Evolutionary conservation across 2,888 invertebrate species (phyloP), one percentile per base, ranked within the genome.

Genomic region (Lasioglossum villosulum): DNA sequence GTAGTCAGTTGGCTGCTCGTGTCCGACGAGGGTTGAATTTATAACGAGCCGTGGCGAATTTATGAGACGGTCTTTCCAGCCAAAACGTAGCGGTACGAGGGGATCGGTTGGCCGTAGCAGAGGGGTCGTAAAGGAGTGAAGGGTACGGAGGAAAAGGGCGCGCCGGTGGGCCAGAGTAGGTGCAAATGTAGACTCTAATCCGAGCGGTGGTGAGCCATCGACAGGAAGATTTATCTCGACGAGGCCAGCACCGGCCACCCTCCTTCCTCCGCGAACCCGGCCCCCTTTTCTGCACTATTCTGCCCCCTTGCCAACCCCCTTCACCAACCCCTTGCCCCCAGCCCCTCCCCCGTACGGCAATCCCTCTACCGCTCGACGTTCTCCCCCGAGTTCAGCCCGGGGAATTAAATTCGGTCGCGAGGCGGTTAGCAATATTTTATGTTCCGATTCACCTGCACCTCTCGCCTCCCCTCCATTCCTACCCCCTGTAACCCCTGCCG

Each of bases 171-270:
- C 79, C 80, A 83, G 89, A 90, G 91, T 92, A 93, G 92, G 94
- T 93, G 94, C 92, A 93, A 94, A 94, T 94, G 94, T 93, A 91
- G 94, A 94, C 93, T 94, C 93, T 94, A 94, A 94, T 94, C 94
- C 94, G 86, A 92, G 91, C 91, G 91, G 92, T 90, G 93, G 93
- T 93, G 93, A 94, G 93, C 94, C 93, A 94, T 94, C 94, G 94
- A 94, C 94, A 93, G 94, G 89, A 93, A 93, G 92, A 94, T 94
- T 94, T 94, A 94, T 94, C 92, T 93, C 91, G 91, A 92, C 92
- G 90, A 86, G 89, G 85, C 83, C 86, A 73, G 79, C 87, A 59
- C 84, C 81, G 79, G 82, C 86, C 73, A 66, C 66, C 68, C 63
- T 59, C 66, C 63, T 48, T 68, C 81, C 82, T 45, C 77, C 59